phyloP scores from a whole-genome alignment of 1,140 invertebrate species.

The Pseudomyrmex flavicornis region DNA sequence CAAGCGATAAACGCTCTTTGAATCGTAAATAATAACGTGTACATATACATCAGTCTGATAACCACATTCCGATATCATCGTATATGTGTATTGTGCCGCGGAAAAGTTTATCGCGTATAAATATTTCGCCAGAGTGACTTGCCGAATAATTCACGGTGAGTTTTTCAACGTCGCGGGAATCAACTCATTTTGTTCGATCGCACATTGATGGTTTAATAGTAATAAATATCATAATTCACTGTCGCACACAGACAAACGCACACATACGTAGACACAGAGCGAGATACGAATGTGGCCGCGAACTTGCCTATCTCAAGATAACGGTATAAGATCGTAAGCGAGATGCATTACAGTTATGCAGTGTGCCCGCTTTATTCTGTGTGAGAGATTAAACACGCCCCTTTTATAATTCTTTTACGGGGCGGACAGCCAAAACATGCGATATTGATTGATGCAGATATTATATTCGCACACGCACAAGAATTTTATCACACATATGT shows the following conservation, averaged over 20 bases:
- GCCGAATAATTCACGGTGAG: not conserved
- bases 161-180: not conserved
- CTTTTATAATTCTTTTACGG: constrained; percentile 17
- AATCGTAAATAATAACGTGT: not conserved
- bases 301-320: constrained; percentile 54
- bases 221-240: constrained; percentile 36
- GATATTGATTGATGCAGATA: constrained; percentile 12
- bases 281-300: not conserved
- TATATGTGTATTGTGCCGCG: not conserved
- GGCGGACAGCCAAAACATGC: not conserved
- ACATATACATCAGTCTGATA: not conserved
- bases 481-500: not conserved
- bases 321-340: constrained; percentile 51
- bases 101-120: not conserved
- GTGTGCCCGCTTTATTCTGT: constrained; percentile 36
- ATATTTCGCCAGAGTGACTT: not conserved
- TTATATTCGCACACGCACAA: not conserved
- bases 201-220: constrained; percentile 19
- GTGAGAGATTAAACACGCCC: constrained; percentile 39
- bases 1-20: not conserved
- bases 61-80: not conserved
- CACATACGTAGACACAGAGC: not conserved
- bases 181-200: constrained; percentile 5
- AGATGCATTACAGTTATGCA: constrained; percentile 58
- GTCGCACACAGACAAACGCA: not conserved